Conservation (phyloP, 2,888 invertebrate species). For the Luperina nickerlii region DNA sequence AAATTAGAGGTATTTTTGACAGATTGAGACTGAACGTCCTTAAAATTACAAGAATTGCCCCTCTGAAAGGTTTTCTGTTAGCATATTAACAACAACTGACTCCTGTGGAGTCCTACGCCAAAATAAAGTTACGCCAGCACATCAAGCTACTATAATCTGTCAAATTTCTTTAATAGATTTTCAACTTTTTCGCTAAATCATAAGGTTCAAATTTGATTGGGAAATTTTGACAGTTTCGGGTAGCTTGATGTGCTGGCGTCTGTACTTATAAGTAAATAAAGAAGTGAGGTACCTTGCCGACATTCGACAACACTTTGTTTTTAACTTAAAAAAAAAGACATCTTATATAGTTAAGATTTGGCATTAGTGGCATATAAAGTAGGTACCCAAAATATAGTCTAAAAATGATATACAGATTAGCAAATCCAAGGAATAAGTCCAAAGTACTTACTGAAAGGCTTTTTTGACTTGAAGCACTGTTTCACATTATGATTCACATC, state of each 20-base stretch:
- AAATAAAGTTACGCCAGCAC: neutral
- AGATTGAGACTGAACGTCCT: neutral
- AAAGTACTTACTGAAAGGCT: slow-evolving; percentile 81
- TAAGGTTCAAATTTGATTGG: no score
- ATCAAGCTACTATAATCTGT: no score
- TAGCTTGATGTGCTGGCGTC: no score
- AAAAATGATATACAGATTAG: no score
- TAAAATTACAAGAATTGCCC: neutral
- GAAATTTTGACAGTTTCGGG: no score
- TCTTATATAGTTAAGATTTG: neutral
- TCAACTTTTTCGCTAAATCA: no score
- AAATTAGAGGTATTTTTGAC: neutral
- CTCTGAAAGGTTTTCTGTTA: neutral
- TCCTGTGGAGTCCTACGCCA: no score
- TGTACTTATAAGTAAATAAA: neutral
- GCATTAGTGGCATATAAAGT: no score
- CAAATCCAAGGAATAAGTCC: neutral
- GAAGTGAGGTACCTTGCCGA: neutral
- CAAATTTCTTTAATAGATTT: no score
- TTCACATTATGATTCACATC: slow-evolving; percentile 89
- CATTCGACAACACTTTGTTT: neutral
- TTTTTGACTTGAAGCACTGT: slow-evolving; percentile 88
- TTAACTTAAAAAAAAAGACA: neutral
- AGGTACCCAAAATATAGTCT: no score
- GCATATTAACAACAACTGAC: neutral